Evolutionary conservation across 2,113 vertebrate genomes (phyloP).

Genomic region (Eptatretus burgeri): DNA sequence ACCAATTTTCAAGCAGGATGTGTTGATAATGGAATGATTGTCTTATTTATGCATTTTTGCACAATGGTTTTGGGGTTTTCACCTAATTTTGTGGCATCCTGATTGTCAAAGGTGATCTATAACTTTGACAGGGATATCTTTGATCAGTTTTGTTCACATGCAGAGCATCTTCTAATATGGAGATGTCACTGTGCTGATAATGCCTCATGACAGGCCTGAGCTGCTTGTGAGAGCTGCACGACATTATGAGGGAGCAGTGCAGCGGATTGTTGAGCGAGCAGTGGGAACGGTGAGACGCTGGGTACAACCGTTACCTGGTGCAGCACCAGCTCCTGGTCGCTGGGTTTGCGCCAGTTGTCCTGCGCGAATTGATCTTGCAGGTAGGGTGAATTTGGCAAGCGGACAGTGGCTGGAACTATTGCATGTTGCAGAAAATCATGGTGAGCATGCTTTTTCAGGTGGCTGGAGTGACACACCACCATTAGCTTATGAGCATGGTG

Average conservation of each 20-base stretch:
- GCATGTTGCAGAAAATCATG: background rate
- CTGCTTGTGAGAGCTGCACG: slow-evolving; percentile 53
- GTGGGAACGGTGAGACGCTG: slow-evolving; percentile 52
- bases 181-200: background rate
- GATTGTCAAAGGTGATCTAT: too few relatives aligned
- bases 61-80: too few relatives aligned
- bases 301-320: slow-evolving; percentile 16
- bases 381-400: slow-evolving; percentile 16
- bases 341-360: slow-evolving; percentile 57
- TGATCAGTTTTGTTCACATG: background rate
- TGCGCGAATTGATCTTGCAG: slow-evolving; percentile 54
- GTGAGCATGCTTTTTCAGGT: slow-evolving; percentile 17
- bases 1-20: too few relatives aligned
- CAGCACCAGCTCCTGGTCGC: slow-evolving; percentile 20
- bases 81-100: too few relatives aligned
- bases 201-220: slow-evolving; percentile 23
- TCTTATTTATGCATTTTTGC: too few relatives aligned
- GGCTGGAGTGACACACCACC: slow-evolving; percentile 88
- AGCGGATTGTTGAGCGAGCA: slow-evolving; percentile 48
- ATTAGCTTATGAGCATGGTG: slow-evolving; percentile 59
- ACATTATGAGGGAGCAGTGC: slow-evolving; percentile 62
- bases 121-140: background rate
- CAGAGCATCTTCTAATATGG: background rate
- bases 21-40: too few relatives aligned
- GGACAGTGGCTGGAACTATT: background rate